Evolutionary conservation across 2,888 invertebrate genomes (phyloP).

Genomic region (Notocelia uddmanniana): DNA sequence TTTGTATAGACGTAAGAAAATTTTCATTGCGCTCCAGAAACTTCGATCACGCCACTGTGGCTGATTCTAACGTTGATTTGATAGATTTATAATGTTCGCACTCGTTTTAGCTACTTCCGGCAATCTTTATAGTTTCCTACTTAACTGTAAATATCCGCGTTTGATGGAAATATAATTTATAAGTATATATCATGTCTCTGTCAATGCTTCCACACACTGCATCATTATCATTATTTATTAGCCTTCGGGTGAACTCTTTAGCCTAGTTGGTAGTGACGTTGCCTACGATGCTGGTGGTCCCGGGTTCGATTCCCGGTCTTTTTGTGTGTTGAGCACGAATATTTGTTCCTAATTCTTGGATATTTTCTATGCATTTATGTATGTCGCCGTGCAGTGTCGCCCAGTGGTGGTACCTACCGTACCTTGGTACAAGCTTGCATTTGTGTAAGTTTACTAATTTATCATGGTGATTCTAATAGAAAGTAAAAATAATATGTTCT

Average conservation of each 20-base stretch:
- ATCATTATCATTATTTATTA: no score
- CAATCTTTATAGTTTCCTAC: constrained; percentile 22
- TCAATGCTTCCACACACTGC: constrained; percentile 21
- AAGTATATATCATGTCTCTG: neutral
- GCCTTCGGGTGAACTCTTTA: no score
- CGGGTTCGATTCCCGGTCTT: no score
- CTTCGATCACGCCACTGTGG: constrained; percentile 22
- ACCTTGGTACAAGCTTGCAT: no score
- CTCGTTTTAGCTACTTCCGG: constrained; percentile 24
- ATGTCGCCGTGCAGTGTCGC: no score
- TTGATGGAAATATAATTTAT: constrained; percentile 15
- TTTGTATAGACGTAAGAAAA: constrained; percentile 29
- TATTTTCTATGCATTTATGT: no score
- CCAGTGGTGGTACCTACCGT: no score
- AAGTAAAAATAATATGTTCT: neutral
- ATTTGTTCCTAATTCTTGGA: no score
- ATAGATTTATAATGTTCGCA: constrained; percentile 20
- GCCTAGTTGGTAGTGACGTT: no score
- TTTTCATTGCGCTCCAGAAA: constrained; percentile 31
- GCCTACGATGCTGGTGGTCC: no score
- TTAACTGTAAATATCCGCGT: constrained; percentile 13
- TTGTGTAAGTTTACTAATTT: no score
- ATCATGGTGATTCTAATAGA: neutral
- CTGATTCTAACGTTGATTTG: constrained; percentile 11
- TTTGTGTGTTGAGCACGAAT: no score